A percentile compares a stretch with the other conserved stretches of the same genome.
Conservation (phyloP, 2,113 vertebrate species). For the human (Homo sapiens) region GRCh38 chr7:18223001-18223500, state of each 20-base stretch:
- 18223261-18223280: slow-evolving; percentile 1
- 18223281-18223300: background rate
- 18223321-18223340: background rate
- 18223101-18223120: background rate
- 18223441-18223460: background rate
- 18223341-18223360: slow-evolving; percentile 13
- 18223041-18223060: background rate
- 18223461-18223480: background rate
- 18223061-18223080: slow-evolving; percentile 21
- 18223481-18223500: background rate
- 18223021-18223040: background rate
- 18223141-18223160: slow-evolving; percentile 3
- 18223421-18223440: background rate
- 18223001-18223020: background rate
- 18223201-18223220: background rate
- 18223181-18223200: background rate
- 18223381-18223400: background rate
- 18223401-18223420: background rate
- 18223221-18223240: background rate
- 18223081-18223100: slow-evolving; percentile 1
- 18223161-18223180: background rate
- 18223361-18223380: slow-evolving; percentile 8
- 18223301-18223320: background rate
- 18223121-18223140: background rate
- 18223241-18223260: background rate